A percentile compares a stretch with the other conserved stretches of the same genome.
These are phyloP conservation scores for Archivesica marissinica DNA, from an alignment of 1,140 invertebrate species.

Conservation along the genomic window DNA sequence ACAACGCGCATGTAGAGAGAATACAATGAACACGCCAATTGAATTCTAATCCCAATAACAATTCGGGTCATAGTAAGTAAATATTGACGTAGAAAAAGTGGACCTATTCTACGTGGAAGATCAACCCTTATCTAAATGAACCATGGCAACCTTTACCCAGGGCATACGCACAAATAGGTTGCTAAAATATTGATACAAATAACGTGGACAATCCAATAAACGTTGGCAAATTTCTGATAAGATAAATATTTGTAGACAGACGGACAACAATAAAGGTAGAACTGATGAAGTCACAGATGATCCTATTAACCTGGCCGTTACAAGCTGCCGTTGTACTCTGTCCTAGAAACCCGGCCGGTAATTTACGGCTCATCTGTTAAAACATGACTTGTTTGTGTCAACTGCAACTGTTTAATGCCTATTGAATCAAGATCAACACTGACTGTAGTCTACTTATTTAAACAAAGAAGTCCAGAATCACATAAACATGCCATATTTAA, in stretches of 20 bases:
- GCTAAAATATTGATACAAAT: slow-evolving; percentile 13
- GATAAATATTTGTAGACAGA: neutral
- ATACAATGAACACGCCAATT: neutral
- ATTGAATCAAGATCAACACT: too few relatives aligned
- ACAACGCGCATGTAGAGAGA: too few relatives aligned
- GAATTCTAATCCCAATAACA: neutral
- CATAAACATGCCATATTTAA: too few relatives aligned
- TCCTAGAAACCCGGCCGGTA: neutral
- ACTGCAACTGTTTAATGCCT: too few relatives aligned
- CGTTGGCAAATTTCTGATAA: neutral
- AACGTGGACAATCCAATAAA: neutral
- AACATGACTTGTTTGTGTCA: too few relatives aligned
- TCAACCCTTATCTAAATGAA: neutral
- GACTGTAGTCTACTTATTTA: too few relatives aligned
- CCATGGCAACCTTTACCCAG: neutral
- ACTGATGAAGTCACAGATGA: neutral
- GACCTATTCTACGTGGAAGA: neutral
- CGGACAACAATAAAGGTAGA: neutral
- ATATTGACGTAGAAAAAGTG: neutral
- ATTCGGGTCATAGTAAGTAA: neutral
- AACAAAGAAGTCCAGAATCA: too few relatives aligned
- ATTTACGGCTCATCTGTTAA: neutral
- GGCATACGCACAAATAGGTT: too few relatives aligned
- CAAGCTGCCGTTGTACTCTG: neutral
- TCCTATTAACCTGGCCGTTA: neutral